Conservation (phyloP, 2,113 vertebrate species). For the Hippocampus guttulatus region DNA sequence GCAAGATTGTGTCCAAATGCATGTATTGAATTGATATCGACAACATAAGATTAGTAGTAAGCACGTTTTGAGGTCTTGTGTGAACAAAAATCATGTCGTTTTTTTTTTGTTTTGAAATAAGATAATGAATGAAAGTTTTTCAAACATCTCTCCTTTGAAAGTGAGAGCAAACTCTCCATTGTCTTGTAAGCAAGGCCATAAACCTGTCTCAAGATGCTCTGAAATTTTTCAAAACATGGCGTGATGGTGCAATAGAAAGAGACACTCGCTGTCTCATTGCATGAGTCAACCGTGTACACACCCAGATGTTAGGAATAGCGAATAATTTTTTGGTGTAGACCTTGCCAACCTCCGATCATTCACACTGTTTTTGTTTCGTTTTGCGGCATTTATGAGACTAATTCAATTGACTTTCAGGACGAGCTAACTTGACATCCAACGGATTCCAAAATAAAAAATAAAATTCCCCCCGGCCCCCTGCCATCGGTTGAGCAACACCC, state of each 20-base stretch:
- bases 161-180: no score
- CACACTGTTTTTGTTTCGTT: background rate
- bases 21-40: no score
- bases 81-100: no score
- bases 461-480: slow-evolving; percentile 9
- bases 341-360: background rate
- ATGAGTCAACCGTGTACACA: background rate
- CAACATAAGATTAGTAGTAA: no score
- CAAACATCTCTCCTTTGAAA: no score
- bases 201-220: no score
- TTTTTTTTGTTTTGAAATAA: no score
- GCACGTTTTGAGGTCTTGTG: no score
- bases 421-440: slow-evolving; percentile 12
- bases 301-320: background rate
- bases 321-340: background rate
- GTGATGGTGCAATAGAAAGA: background rate
- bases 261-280: background rate
- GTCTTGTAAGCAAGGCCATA: no score
- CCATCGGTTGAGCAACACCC: slow-evolving; percentile 9
- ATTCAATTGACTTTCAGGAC: background rate
- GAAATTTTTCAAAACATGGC: no score
- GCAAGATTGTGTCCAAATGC: no score
- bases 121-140: no score
- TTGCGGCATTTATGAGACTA: background rate
- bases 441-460: slow-evolving; percentile 2